A percentile compares a stretch with the other conserved stretches of the same genome.
Conservation (phyloP, 23 tunicate genomes). For the Botrylloides violaceus region DNA sequence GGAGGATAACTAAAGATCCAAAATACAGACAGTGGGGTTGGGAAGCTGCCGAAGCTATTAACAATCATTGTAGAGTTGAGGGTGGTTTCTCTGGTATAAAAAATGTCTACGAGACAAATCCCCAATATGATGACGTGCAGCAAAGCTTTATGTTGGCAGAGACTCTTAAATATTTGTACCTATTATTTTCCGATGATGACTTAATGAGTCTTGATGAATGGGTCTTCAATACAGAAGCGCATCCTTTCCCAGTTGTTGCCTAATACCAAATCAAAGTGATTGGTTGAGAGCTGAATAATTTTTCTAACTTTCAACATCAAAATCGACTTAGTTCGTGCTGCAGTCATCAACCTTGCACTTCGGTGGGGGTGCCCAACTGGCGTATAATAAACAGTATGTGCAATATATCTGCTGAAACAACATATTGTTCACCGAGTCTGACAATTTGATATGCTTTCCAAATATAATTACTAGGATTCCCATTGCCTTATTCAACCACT, state of each 20-base stretch:
- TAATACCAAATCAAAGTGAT: too few species aligned
- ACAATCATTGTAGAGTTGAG: slow-evolving; percentile 60
- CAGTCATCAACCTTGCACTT: too few species aligned
- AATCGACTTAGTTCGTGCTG: too few species aligned
- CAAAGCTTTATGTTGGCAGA: slow-evolving; percentile 95
- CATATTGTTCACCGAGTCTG: too few species aligned
- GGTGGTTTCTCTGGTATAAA: slow-evolving; percentile 75
- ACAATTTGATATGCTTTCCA: too few species aligned
- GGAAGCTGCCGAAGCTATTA: slow-evolving; percentile 74
- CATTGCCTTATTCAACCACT: too few species aligned
- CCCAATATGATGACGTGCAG: slow-evolving; percentile 80
- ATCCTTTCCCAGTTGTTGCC: slow-evolving; percentile 57
- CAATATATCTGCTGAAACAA: too few species aligned
- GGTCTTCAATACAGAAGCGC: slow-evolving; percentile 97
- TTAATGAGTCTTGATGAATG: slow-evolving; percentile 66
- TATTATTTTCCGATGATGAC: slow-evolving; percentile 93
- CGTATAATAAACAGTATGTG: too few species aligned
- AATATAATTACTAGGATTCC: too few species aligned
- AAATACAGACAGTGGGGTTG: slow-evolving; percentile 95
- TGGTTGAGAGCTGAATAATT: too few species aligned
- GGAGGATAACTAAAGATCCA: slow-evolving; percentile 86
- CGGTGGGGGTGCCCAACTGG: too few species aligned
- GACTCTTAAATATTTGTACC: slow-evolving; percentile 80
- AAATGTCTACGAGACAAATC: slow-evolving; percentile 65
- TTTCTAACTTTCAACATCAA: too few species aligned